Base-by-base conservation (phyloP, 2,113 vertebrate genomes). In the Oncorhynchus keta region DNA sequence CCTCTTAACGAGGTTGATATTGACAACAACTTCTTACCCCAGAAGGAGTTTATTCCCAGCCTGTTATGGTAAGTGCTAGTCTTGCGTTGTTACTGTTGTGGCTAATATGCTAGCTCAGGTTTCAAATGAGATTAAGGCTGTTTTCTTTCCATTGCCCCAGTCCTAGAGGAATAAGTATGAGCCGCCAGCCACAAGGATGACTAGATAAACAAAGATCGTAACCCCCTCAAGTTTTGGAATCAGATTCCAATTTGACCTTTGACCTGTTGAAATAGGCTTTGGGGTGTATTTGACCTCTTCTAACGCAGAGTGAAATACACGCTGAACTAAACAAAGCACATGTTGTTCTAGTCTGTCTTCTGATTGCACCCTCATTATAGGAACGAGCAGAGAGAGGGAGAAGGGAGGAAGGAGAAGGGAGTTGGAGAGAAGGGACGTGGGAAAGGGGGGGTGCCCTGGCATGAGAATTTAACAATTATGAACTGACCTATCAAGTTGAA, bases 231-330 rank as follows among this genome's bases (percentile, higher is more conserved):
- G 22, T 66, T 48, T 66, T 14, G 24, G 16, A 18, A 57, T 49
- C 45, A 30, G 18, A 73, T 73, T 77, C 35, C 67, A 72, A 26
- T 72, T 35, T 72, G 72, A 76, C 49, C 30, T 83, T 35, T 81
- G 79, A 70, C 72, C 64, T 65, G 69, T 55, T 48, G 48, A 74
- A 72, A 65, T 74, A 74, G 1, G 59, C 76, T 26, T 71, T 45
- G 65, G 48, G 24, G 9, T 57, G 62, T 3, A 13, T 74, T 26
- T 80, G 75, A 83, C 79, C 75, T 68, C 79, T 64, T 77, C 77
- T 81, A 83, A 62, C 79, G 32, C 69, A 72, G 72, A 28, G 14
- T 1, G 26, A 1, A 73, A 32, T 48, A 32, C 79, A 55, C 72
- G 79, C 0, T 73, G 75, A 80, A 48, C 69, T 59, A 0, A 72